phyloP scores from a whole-genome alignment of 2,888 invertebrate genomes.

The Drosophila bunnanda region DNA sequence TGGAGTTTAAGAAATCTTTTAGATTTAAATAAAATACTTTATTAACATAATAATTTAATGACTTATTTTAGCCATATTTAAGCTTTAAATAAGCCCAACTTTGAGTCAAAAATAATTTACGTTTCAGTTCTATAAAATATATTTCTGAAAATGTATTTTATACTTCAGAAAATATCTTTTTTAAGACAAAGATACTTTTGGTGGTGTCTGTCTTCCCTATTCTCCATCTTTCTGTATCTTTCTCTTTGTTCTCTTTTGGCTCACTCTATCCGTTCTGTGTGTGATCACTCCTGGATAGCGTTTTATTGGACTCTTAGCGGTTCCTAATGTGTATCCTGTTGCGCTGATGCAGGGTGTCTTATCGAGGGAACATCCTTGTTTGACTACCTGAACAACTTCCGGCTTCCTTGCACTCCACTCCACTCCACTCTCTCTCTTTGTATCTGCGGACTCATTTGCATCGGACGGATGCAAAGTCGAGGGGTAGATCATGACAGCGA shows the following conservation, averaged over 20 bases:
- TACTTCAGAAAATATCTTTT: neutral
- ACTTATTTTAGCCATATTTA: neutral
- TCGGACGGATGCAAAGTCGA: constrained; percentile 36
- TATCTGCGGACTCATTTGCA: constrained; percentile 36
- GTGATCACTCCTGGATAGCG: constrained; percentile 33
- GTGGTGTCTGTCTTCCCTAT: constrained; percentile 34
- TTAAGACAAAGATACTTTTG: constrained; percentile 10
- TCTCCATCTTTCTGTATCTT: constrained; percentile 6
- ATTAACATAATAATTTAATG: neutral
- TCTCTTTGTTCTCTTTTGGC: too few relatives aligned
- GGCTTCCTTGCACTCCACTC: constrained; percentile 39
- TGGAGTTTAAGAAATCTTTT: too few relatives aligned
- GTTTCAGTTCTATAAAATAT: neutral
- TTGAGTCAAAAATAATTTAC: accelerated
- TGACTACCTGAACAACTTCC: constrained; percentile 74
- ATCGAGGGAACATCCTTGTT: constrained; percentile 12
- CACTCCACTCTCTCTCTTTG: neutral
- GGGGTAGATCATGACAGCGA: constrained; percentile 43
- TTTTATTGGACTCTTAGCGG: constrained; percentile 70
- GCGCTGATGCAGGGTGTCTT: constrained; percentile 49
- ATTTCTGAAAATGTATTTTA: neutral
- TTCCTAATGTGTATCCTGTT: constrained; percentile 78
- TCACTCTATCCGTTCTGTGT: neutral
- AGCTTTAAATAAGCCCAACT: neutral
- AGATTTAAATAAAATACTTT: too few relatives aligned